Percentiles rank a stretch among this genome's conserved stretches.
These are phyloP conservation scores for Capitulum mitella DNA, from an alignment of 2,888 invertebrate genomes.

Conservation along the genomic window DNA sequence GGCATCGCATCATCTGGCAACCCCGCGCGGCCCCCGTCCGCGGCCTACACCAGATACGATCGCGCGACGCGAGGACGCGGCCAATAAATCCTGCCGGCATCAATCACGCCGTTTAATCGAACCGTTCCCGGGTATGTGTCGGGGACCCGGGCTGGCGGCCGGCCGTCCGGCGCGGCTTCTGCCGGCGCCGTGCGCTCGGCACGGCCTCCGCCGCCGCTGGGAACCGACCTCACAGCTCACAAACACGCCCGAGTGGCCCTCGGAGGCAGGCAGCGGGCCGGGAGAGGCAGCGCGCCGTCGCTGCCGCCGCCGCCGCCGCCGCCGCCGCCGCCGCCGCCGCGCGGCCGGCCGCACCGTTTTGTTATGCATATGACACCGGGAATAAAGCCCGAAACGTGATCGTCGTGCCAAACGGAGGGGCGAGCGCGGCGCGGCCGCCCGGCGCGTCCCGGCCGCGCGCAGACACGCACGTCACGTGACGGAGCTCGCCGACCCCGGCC, in stretches of 20 bases:
- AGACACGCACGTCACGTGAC: not conserved
- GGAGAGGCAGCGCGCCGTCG: too few species aligned
- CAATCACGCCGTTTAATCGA: slow-evolving; percentile 15
- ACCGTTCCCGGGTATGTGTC: not conserved
- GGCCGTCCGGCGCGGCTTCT: not conserved
- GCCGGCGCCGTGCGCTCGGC: not conserved
- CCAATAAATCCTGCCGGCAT: slow-evolving; percentile 12
- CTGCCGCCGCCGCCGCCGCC: too few species aligned
- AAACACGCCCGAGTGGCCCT: too few species aligned
- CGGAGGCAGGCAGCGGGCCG: too few species aligned
- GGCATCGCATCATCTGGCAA: slow-evolving; percentile 1
- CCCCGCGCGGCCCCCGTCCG: not conserved
- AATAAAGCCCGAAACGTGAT: slow-evolving; percentile 1
- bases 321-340: not conserved
- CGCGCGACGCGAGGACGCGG: not conserved
- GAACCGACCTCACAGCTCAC: too few species aligned
- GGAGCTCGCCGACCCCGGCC: not conserved
- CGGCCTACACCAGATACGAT: slow-evolving; percentile 2
- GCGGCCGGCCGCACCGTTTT: slow-evolving; percentile 9
- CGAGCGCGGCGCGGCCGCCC: too few species aligned
- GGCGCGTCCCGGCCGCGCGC: not conserved
- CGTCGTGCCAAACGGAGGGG: not conserved
- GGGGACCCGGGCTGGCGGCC: not conserved
- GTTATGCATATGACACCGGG: slow-evolving; percentile 20
- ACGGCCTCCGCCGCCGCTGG: not conserved